Conservation (phyloP, 2,113 vertebrate genomes). For the Orientallactaga bullata region DNA sequence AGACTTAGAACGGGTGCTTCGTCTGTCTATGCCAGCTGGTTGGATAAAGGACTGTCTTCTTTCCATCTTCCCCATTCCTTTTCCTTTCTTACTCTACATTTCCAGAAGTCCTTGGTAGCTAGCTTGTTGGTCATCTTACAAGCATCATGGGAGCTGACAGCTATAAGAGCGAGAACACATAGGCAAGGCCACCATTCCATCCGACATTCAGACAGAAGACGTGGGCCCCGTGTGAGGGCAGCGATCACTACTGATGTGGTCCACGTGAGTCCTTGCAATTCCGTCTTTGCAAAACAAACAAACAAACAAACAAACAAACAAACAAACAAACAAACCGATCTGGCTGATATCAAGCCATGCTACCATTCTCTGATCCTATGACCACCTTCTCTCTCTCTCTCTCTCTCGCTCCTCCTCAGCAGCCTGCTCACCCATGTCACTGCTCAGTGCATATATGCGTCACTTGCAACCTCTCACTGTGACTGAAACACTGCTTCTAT, state of each 20-base stretch:
- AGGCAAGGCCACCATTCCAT: rapidly evolving
- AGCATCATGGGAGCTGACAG: not conserved
- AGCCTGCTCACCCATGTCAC: constrained; percentile 54
- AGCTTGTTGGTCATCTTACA: not conserved
- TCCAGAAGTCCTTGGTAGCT: not conserved
- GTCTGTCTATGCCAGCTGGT: not conserved
- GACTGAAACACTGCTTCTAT: constrained; percentile 60
- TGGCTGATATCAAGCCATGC: not conserved
- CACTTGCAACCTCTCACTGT: constrained; percentile 76
- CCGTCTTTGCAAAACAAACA: not conserved
- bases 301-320: too few species aligned
- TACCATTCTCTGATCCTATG: not conserved
- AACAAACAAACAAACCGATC: too few species aligned
- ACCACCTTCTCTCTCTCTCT: not conserved
- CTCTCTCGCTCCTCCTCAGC: constrained; percentile 32
- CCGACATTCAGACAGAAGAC: not conserved
- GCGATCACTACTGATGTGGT: not conserved
- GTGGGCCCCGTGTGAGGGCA: not conserved
- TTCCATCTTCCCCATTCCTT: not conserved
- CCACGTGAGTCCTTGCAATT: not conserved
- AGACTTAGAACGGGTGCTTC: not conserved
- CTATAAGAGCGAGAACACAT: not conserved
- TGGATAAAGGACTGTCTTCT: not conserved
- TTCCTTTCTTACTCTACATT: not conserved
- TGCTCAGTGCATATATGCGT: constrained; percentile 60